Base-by-base conservation (phyloP, 2,888 invertebrate genomes). In the Leptarthrus brevirostris region DNA sequence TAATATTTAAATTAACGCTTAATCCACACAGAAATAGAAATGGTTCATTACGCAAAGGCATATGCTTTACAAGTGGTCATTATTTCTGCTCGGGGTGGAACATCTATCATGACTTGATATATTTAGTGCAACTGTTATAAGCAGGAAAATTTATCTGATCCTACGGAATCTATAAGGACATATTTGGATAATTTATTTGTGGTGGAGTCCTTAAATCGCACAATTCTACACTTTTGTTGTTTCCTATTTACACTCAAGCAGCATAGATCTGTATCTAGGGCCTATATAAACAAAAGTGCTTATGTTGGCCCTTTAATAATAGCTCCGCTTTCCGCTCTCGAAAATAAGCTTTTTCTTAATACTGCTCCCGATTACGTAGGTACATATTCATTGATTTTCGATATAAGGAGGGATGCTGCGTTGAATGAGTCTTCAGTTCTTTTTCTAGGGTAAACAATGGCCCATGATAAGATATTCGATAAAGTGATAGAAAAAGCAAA, bases 401-500 rank as follows among this genome's bases (percentile, higher is more conserved):
- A 66, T 66, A 47, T 66, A 66, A 66, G 24, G 47, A 66, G 30
- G 49, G 26, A 66, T 34, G 66, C 49, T 66, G 66, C 47, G 58
- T 24, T 22, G 47, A 66, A 66, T 49, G 66, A 66, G 66, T 66
- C 49, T 49, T 66, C 49, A 47, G 66, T 49, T 66, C 66, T 26
- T 66, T 18, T 22, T 3, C 49, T 18, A 47, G 66, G 47, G 66
- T 66, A 66, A 66, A 66, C 66, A 66, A 66, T 66, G 66, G 66
- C 47, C 66, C 47, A 44, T 66, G 66, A 66, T 66, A 66, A 66
- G 66, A 66, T 66, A 49, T 66, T 66, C 66, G 44, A 66, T 66
- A 66, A 66, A 66, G 66, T 66, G 49, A 66, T 66, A 66, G 66
- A 66, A 66, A 66, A 66, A 66, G 49, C 66, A 49, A n/a, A 66